A percentile compares a stretch with the other conserved stretches of the same genome.
Evolutionary conservation across 2,113 vertebrate species (phyloP).

Genomic region (Aptenodytes forsteri): DNA sequence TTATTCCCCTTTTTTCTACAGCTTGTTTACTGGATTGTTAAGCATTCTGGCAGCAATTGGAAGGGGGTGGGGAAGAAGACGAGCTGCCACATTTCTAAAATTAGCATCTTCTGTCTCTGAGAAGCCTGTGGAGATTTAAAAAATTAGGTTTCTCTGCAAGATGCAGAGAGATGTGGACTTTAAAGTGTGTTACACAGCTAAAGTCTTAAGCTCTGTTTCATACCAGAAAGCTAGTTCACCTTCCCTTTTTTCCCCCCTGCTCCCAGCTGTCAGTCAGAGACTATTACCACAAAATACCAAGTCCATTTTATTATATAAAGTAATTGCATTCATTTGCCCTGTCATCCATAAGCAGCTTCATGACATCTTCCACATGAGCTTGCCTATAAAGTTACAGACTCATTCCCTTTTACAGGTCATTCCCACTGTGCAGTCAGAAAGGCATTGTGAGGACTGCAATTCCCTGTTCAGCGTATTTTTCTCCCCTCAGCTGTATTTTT

Average conservation of each 20-base stretch:
- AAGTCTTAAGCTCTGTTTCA: not conserved
- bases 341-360: not conserved
- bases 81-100: constrained; percentile 69
- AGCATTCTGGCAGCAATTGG: constrained; percentile 53
- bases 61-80: constrained; percentile 46
- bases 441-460: not conserved
- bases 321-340: not conserved
- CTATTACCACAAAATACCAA: not conserved
- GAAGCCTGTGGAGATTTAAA: constrained; percentile 63
- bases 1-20: not conserved
- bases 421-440: not conserved
- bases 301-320: not conserved
- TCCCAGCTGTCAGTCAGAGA: not conserved
- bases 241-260: not conserved
- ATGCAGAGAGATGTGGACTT: constrained; percentile 23
- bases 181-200: not conserved
- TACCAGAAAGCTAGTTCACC: not conserved
- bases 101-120: constrained; percentile 62
- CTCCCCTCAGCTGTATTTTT: not conserved
- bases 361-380: not conserved
- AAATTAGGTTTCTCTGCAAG: constrained; percentile 57
- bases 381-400: not conserved
- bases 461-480: not conserved
- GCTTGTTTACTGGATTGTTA: constrained; percentile 63
- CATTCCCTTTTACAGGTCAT: not conserved